Percentiles rank a stretch among this genome's conserved stretches.
phyloP scores from a whole-genome alignment of 2,797 vertebrate genomes.

The Pristis pectinata region DNA sequence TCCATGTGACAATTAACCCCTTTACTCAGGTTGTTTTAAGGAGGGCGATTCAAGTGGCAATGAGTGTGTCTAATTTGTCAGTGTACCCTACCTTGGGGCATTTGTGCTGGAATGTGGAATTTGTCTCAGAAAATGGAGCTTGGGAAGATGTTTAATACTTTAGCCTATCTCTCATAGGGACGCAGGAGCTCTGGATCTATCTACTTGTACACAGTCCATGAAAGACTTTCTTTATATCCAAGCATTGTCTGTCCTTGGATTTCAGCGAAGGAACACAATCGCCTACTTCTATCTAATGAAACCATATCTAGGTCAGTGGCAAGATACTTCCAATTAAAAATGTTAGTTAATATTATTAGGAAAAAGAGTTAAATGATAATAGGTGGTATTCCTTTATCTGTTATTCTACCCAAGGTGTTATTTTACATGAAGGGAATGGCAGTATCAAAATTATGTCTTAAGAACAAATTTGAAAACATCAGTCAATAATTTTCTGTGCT shows the following conservation, averaged over 20 bases:
- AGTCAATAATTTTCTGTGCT: not conserved
- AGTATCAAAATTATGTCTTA: not conserved
- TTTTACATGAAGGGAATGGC: not conserved
- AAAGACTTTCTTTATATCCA: constrained; percentile 50
- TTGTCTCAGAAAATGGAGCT: not conserved
- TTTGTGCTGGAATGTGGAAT: not conserved
- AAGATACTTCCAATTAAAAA: not conserved
- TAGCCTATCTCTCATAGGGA: constrained; percentile 42
- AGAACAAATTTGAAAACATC: not conserved
- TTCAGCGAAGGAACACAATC: not conserved
- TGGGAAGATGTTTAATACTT: not conserved
- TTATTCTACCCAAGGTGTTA: too few species aligned
- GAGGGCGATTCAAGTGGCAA: not conserved
- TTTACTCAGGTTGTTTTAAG: not conserved
- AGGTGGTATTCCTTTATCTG: not conserved
- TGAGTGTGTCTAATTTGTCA: not conserved
- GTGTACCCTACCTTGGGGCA: not conserved
- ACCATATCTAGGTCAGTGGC: constrained; percentile 5
- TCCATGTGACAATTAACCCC: not conserved
- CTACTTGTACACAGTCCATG: constrained; percentile 42
- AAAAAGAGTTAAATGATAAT: not conserved
- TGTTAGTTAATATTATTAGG: not conserved
- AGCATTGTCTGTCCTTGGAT: constrained; percentile 47
- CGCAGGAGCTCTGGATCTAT: constrained; percentile 42
- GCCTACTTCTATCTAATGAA: not conserved